Conservation (phyloP, 2,113 vertebrate species). For the Sphaerodactylus townsendi region DNA sequence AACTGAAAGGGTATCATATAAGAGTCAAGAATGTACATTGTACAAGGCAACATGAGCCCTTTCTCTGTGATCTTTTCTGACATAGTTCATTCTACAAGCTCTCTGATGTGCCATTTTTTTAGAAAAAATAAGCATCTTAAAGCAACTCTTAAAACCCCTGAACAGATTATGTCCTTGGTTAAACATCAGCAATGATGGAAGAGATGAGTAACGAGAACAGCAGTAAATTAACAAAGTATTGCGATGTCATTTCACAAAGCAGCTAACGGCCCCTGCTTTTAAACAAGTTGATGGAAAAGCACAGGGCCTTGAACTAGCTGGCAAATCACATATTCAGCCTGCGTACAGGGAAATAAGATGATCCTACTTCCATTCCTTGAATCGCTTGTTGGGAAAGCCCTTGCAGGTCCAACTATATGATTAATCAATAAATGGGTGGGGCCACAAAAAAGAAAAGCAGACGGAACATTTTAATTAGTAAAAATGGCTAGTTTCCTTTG, state of each 20-base stretch:
- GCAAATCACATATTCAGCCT: not conserved
- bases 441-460: not conserved
- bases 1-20: no score
- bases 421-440: conserved; percentile 1
- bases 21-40: no score
- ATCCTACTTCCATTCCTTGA: not conserved
- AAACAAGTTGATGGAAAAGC: not conserved
- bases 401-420: not conserved
- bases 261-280: not conserved
- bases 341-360: accelerated
- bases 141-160: not conserved
- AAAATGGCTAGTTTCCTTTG: not conserved
- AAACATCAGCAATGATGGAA: conserved; percentile 11
- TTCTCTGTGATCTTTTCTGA: not conserved
- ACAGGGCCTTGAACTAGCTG: not conserved
- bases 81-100: not conserved
- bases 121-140: not conserved
- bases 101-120: not conserved
- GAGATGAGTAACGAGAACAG: not conserved
- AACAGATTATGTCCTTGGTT: not conserved
- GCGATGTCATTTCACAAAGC: not conserved
- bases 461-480: not conserved
- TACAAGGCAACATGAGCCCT: no score
- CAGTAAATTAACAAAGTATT: conserved; percentile 27
- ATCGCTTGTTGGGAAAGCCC: not conserved